Conservation (phyloP, 2,113 vertebrate genomes). For the Ptyas mucosa region DNA sequence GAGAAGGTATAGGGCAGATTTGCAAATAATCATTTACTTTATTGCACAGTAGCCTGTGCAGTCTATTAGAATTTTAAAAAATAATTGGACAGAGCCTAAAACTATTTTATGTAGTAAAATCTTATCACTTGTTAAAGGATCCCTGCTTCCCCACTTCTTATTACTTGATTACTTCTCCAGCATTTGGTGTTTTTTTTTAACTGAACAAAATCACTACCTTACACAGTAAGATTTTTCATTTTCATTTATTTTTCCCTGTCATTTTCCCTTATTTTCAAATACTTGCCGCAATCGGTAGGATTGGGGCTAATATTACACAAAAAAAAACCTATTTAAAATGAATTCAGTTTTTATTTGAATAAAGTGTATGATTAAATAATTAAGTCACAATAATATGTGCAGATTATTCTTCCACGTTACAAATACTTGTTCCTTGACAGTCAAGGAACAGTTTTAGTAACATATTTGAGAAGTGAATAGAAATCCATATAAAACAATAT, state of each 20-base stretch:
- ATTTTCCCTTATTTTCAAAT: not conserved
- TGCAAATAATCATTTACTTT: not conserved
- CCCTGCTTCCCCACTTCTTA: not conserved
- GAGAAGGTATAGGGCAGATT: not conserved
- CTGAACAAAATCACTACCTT: not conserved
- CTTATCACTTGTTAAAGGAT: not conserved
- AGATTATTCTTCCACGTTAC: conserved; percentile 72
- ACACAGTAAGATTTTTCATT: not conserved
- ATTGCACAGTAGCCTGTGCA: not conserved
- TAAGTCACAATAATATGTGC: conserved; percentile 66
- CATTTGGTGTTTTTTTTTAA: not conserved
- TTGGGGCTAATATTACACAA: not conserved
- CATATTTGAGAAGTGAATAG: conserved; percentile 75
- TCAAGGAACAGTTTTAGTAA: conserved; percentile 63
- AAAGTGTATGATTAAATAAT: conserved; percentile 76
- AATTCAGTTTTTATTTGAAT: conserved; percentile 59
- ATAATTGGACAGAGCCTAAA: not conserved
- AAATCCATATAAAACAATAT: conserved; percentile 84
- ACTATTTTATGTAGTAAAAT: not conserved
- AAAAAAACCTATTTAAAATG: not conserved
- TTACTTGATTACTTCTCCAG: not conserved
- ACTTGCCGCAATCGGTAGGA: not conserved
- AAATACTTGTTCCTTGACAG: conserved; percentile 72
- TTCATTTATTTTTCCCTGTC: not conserved
- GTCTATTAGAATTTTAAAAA: not conserved